phyloP scores from a whole-genome alignment of 1,140 invertebrate genomes.

The Drosophila virilis region DNA sequence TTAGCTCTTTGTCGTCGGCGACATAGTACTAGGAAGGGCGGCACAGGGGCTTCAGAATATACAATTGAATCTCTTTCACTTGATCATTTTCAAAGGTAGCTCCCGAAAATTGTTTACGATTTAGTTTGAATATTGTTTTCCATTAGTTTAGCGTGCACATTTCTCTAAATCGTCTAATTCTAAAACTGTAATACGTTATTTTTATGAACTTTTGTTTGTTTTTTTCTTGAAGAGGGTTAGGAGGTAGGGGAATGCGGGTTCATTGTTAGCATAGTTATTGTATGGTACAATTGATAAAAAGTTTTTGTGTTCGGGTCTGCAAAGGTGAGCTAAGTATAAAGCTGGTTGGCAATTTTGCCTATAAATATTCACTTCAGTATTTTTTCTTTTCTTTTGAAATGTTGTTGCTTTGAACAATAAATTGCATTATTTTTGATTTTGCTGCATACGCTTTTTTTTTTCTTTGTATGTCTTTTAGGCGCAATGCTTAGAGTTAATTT shows the following conservation, averaged over 20 bases:
- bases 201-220: constrained; percentile 3
- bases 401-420: constrained; percentile 73
- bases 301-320: constrained; percentile 43
- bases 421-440: constrained; percentile 71
- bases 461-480: constrained; percentile 68
- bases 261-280: constrained; percentile 36
- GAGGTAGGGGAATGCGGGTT: neutral
- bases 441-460: constrained; percentile 33
- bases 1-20: constrained; percentile 44
- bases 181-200: constrained; percentile 21
- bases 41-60: constrained; percentile 32
- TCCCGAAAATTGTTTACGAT: neutral
- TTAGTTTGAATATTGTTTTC: constrained; percentile 7
- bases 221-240: neutral
- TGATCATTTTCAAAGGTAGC: constrained; percentile 3
- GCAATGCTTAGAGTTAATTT: constrained; percentile 59
- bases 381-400: constrained; percentile 17
- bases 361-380: constrained; percentile 37
- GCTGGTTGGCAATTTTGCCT: constrained; percentile 46
- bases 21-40: constrained; percentile 47
- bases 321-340: constrained; percentile 61
- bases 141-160: constrained; percentile 28
- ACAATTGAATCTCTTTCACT: constrained; percentile 12
- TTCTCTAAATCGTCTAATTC: constrained; percentile 27
- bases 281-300: constrained; percentile 47